These are phyloP conservation scores for Nothoprocta perdicaria DNA, from an alignment of 2,113 vertebrate genomes.

Conservation along the genomic window DNA sequence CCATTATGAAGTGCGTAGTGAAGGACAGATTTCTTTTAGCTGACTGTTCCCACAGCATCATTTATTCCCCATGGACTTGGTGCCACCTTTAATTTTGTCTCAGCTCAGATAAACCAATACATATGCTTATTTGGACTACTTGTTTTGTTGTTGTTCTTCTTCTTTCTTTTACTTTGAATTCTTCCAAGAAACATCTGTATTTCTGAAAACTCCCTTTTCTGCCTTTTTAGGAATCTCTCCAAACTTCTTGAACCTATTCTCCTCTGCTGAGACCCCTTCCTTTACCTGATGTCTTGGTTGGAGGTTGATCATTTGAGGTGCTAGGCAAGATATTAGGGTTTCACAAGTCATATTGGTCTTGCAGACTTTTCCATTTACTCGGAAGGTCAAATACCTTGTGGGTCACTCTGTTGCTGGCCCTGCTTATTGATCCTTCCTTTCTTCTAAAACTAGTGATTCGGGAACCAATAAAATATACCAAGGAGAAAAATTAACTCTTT, in stretches of 20 bases:
- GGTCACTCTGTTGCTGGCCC: too few relatives aligned
- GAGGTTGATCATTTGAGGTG: neutral
- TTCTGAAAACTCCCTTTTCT: neutral
- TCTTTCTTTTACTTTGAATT: neutral
- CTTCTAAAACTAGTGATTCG: neutral
- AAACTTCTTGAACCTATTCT: neutral
- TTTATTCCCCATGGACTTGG: neutral
- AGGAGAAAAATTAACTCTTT: neutral
- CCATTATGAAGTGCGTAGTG: rapidly evolving
- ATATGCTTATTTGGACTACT: neutral
- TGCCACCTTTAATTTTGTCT: neutral
- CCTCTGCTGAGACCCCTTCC: neutral
- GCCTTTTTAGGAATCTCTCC: neutral
- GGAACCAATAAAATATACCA: neutral
- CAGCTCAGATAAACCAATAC: neutral
- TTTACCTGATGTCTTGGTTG: neutral
- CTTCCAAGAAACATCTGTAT: neutral
- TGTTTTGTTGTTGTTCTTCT: too few relatives aligned
- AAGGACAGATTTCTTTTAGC: neutral
- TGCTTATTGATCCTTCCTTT: neutral
- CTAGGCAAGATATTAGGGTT: neutral
- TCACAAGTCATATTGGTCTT: neutral
- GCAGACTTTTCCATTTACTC: neutral
- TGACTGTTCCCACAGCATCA: neutral
- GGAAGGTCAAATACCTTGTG: neutral